phyloP scores from a whole-genome alignment of 2,113 vertebrate genomes.

The Notothenia rossii region DNA sequence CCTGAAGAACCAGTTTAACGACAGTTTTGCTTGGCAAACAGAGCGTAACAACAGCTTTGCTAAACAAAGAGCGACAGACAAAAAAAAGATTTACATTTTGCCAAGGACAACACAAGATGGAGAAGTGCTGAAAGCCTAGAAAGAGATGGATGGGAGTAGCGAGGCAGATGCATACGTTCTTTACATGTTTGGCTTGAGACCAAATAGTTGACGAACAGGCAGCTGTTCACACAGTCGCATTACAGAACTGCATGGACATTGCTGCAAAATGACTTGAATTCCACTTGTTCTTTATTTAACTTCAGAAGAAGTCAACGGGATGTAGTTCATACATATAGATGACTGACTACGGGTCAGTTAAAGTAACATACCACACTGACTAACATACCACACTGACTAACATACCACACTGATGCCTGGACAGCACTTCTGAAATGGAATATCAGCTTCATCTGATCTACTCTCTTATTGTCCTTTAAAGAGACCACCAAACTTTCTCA shows the following conservation, averaged over 20 bases:
- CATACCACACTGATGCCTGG: neutral
- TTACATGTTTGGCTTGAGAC: constrained; percentile 53
- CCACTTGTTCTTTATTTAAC: constrained; percentile 47
- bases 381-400: neutral
- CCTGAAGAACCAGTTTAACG: constrained; percentile 29
- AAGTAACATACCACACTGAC: neutral
- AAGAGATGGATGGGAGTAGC: constrained; percentile 29
- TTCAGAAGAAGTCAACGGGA: constrained; percentile 19
- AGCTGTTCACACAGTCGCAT: constrained; percentile 49
- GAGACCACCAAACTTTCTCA: too few relatives aligned
- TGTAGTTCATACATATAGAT: neutral
- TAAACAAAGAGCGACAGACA: neutral
- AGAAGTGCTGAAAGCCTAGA: constrained; percentile 15
- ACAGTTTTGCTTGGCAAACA: constrained; percentile 16
- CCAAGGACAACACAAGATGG: constrained; percentile 12
- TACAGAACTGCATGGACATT: constrained; percentile 9
- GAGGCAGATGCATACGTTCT: constrained; percentile 53
- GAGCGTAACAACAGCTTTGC: neutral
- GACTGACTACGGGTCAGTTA: neutral
- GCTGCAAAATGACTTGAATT: constrained; percentile 46
- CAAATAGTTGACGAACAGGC: constrained; percentile 50
- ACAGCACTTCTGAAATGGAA: neutral
- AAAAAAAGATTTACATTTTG: neutral
- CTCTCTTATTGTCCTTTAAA: too few relatives aligned
- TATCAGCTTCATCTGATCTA: too few relatives aligned